Evolutionary conservation across 1,140 invertebrate species (phyloP).

Genomic region (Cyrtorhinus lividipennis): DNA sequence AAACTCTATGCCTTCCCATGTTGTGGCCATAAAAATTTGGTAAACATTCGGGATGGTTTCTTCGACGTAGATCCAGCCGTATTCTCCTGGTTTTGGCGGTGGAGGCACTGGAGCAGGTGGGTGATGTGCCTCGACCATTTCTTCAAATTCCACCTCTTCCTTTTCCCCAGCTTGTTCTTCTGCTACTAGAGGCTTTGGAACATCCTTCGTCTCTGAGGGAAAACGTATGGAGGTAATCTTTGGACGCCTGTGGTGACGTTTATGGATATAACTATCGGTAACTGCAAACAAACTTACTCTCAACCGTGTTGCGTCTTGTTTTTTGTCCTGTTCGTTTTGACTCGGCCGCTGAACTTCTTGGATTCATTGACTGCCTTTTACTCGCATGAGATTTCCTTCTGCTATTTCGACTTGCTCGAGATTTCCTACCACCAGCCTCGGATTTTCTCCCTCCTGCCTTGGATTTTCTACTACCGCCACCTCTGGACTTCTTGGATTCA

Average conservation of each 20-base stretch:
- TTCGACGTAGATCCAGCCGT: neutral
- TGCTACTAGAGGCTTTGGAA: no score
- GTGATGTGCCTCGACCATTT: neutral
- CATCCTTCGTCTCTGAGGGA: no score
- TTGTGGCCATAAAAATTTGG: constrained; percentile 10
- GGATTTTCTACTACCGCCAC: neutral
- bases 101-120: neutral
- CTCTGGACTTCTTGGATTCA: neutral
- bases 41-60: neutral
- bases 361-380: neutral
- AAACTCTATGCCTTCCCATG: constrained; percentile 18
- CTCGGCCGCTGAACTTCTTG: no score
- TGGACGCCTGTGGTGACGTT: no score
- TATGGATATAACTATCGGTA: no score
- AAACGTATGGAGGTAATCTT: no score
- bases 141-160: neutral
- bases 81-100: constrained; percentile 4
- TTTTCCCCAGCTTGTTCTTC: neutral
- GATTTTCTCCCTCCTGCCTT: neutral
- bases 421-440: neutral
- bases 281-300: no score
- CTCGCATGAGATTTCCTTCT: neutral
- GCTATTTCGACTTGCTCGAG: neutral
- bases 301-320: no score
- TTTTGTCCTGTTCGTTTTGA: no score